Evolutionary conservation across 2,113 vertebrate species (phyloP), one percentile per base, ranked within the genome.

Genomic region (Myotis davidii): DNA sequence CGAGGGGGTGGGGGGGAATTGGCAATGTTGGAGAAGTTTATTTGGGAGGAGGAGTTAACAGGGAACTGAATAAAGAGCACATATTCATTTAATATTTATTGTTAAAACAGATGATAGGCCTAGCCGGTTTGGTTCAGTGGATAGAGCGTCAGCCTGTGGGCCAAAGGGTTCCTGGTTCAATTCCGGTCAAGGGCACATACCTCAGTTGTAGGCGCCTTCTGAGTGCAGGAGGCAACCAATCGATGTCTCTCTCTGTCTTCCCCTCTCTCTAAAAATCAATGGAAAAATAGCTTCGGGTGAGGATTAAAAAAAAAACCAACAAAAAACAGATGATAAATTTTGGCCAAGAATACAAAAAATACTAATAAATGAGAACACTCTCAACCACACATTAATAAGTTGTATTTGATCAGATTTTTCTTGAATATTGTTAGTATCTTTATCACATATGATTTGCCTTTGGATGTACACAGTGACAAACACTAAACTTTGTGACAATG

Each of bases 1-100:
- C 98, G 98, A 18, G 59, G 10, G 25, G 61, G 61, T 64, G 12
- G 11, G 12, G 12, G 11, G 11, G 61, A 29, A 64, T 12, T 27
- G 61, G 52, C 77, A 79, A 48, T 2, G 0, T 0, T 93, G 45
- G n/a, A 70, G 29, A 61, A 42, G 42, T 23, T 59, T 82, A 77
- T 77, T 64, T 42, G 42, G 37, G 50, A 70, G 42, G 2, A 69
- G 25, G 65, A 59, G 29, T 39, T 48, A 73, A 54, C 59, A 27
- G 9, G 14, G 27, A 93, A 76, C 10, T 73, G 29, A 37, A 56
- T 0, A 85, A 59, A 88, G 29, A 70, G 23, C 12, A 73, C 34
- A 85, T 27, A 76, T 34, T 34, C 56, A 91, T 85, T 27, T 85
- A 59, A 16, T 25, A 65, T 70, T 61, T 82, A 54, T 48, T 83